A percentile compares a stretch with the other conserved stretches of the same genome.
phyloP scores from a whole-genome alignment of 2,888 invertebrate genomes.

The Gari tellinella region DNA sequence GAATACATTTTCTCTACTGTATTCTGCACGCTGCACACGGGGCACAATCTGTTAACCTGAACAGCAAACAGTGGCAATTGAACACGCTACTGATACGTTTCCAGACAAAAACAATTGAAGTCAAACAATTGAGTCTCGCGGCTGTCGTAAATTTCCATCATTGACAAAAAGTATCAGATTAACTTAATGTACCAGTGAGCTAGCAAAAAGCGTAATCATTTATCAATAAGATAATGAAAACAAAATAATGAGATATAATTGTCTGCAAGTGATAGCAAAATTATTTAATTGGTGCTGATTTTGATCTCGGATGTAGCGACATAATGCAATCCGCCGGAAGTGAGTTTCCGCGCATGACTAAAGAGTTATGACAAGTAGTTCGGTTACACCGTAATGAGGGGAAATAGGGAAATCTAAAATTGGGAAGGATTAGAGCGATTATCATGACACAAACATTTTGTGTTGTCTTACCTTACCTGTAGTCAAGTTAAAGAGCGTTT shows the following conservation, averaged over 20 bases:
- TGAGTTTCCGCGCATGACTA: constrained; percentile 55
- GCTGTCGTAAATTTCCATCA: too few relatives aligned
- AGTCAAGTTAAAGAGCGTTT: constrained; percentile 36
- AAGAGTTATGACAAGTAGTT: constrained; percentile 55
- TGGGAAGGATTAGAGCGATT: constrained; percentile 44
- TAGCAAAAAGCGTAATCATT: constrained; percentile 33
- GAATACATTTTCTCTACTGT: too few relatives aligned
- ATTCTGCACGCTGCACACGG: too few relatives aligned
- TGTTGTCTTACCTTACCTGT: constrained; percentile 41
- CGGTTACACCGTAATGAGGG: constrained; percentile 55
- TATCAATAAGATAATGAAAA: constrained; percentile 59
- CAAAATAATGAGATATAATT: constrained; percentile 52
- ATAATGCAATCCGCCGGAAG: constrained; percentile 59
- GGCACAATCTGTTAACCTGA: too few relatives aligned
- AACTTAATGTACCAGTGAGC: too few relatives aligned
- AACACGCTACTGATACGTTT: too few relatives aligned
- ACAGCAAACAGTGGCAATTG: too few relatives aligned
- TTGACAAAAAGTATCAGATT: too few relatives aligned
- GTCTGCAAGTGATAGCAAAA: constrained; percentile 58
- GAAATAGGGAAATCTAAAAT: constrained; percentile 52
- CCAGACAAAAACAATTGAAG: too few relatives aligned
- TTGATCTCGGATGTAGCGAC: constrained; percentile 53
- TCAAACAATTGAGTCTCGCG: too few relatives aligned
- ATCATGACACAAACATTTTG: constrained; percentile 42
- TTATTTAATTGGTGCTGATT: constrained; percentile 57